Conservation (phyloP, 2,797 vertebrate genomes). For the Gila robusta region DNA sequence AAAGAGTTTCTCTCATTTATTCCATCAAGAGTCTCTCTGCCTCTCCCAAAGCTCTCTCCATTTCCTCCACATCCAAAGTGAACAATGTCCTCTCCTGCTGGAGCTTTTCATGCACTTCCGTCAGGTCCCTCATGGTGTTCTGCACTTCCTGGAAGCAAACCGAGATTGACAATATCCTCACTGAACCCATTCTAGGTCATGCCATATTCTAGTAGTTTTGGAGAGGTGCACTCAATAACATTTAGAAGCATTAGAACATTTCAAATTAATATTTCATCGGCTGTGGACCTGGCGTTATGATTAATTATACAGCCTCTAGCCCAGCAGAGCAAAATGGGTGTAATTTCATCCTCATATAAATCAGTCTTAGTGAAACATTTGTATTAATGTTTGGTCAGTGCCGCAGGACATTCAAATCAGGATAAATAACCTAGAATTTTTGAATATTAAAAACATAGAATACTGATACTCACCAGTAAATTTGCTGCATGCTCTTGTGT, state of each 20-base stretch:
- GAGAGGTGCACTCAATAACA: slow-evolving; percentile 17
- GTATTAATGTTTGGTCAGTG: slow-evolving; percentile 21
- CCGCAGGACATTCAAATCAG: background rate
- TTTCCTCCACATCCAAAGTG: slow-evolving; percentile 69
- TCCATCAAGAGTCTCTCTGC: slow-evolving; percentile 74
- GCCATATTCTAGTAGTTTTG: background rate
- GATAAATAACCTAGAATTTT: slow-evolving; percentile 22
- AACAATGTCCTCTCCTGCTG: slow-evolving; percentile 72
- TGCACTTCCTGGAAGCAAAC: slow-evolving; percentile 71
- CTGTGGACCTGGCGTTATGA: background rate
- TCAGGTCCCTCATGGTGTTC: slow-evolving; percentile 66
- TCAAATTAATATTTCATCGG: slow-evolving; percentile 39
- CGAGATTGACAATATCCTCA: background rate
- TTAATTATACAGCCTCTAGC: slow-evolving; percentile 29
- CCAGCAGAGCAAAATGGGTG: slow-evolving; percentile 15
- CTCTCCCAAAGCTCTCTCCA: slow-evolving; percentile 74
- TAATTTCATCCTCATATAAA: slow-evolving; percentile 21
- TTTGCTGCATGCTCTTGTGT: slow-evolving; percentile 68
- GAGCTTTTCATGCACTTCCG: slow-evolving; percentile 65
- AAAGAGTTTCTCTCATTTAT: slow-evolving; percentile 47
- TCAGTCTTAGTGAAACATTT: slow-evolving; percentile 8
- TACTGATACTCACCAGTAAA: slow-evolving; percentile 68
- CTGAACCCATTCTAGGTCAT: background rate
- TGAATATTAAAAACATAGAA: background rate
- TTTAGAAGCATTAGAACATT: slow-evolving; percentile 24